Evolutionary conservation across 1,140 invertebrate species (phyloP).

Genomic region (Musca domestica): DNA sequence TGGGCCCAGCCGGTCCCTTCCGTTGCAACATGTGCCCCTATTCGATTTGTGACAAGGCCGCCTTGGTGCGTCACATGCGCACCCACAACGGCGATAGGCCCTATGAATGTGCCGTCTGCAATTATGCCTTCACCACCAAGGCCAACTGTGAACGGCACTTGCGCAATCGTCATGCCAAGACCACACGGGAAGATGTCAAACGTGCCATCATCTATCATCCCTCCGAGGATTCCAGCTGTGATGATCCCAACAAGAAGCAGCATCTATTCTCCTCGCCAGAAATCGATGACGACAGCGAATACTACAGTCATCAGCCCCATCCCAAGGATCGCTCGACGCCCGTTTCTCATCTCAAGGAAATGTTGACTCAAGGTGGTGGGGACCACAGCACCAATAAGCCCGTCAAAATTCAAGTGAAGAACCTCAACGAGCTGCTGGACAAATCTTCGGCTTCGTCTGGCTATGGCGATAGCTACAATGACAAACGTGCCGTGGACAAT

Average conservation of each 20-base stretch:
- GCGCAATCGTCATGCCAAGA: constrained; percentile 85
- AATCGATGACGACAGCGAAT: constrained; percentile 44
- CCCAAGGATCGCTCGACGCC: constrained; percentile 51
- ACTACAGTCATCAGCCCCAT: constrained; percentile 26
- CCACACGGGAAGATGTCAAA: constrained; percentile 79
- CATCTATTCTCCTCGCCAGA: constrained; percentile 29
- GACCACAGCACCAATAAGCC: constrained; percentile 43
- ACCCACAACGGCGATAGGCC: constrained; percentile 93
- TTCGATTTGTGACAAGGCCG: constrained; percentile 84
- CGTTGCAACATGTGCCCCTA: constrained; percentile 92
- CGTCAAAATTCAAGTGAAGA: constrained; percentile 63
- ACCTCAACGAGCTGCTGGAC: constrained; percentile 61
- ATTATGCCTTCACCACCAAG: constrained; percentile 95
- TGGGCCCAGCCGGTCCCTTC: constrained; percentile 70
- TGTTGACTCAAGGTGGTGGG: constrained; percentile 30
- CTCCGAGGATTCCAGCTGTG: constrained; percentile 75
- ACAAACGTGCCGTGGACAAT: constrained; percentile 40
- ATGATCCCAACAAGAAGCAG: constrained; percentile 54
- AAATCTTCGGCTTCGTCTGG: constrained; percentile 35
- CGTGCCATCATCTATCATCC: constrained; percentile 82
- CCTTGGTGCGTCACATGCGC: constrained; percentile 83
- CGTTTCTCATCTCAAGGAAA: constrained; percentile 56
- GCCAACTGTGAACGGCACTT: constrained; percentile 87
- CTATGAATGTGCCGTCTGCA: constrained; percentile 90
- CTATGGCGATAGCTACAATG: constrained; percentile 45